Evolutionary conservation across 1,140 invertebrate species (phyloP).

Genomic region (Rhyacophila brunnea): DNA sequence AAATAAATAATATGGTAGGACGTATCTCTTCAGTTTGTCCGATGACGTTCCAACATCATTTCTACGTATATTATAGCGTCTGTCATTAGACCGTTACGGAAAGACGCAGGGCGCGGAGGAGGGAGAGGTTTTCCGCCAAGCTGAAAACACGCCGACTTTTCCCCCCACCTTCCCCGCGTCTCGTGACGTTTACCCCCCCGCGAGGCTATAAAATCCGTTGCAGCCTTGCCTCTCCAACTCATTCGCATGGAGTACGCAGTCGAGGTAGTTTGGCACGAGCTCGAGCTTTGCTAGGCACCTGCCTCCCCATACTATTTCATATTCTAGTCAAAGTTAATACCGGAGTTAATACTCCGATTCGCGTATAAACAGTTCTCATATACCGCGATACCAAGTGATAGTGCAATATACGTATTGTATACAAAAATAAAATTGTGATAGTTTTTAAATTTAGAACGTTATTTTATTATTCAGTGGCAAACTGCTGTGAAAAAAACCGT

Average conservation of each 20-base stretch:
- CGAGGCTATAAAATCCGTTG: constrained; percentile 53
- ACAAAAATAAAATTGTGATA: constrained; percentile 53
- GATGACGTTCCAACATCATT: constrained; percentile 21
- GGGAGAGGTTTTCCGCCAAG: constrained; percentile 1
- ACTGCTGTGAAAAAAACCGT: neutral
- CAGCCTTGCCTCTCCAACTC: constrained; percentile 48
- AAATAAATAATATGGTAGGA: constrained; percentile 21
- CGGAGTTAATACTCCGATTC: constrained; percentile 6
- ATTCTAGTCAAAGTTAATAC: constrained; percentile 53
- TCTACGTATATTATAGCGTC: constrained; percentile 14
- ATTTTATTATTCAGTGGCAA: constrained; percentile 1
- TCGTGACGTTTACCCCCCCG: constrained; percentile 45
- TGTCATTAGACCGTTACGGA: constrained; percentile 32
- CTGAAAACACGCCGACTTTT: constrained; percentile 16
- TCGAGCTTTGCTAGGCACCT: constrained; percentile 58
- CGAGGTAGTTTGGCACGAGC: constrained; percentile 60
- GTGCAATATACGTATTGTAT: constrained; percentile 47
- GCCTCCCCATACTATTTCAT: constrained; percentile 52
- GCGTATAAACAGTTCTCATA: too few species aligned
- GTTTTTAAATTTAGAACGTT: constrained; percentile 26
- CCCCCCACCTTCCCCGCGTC: constrained; percentile 5
- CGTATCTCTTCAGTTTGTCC: neutral
- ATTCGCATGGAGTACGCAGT: constrained; percentile 59
- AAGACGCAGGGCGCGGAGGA: constrained; percentile 7
- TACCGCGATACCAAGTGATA: constrained; percentile 44